Conservation (phyloP, 2,113 vertebrate genomes). For the Vimba vimba region DNA sequence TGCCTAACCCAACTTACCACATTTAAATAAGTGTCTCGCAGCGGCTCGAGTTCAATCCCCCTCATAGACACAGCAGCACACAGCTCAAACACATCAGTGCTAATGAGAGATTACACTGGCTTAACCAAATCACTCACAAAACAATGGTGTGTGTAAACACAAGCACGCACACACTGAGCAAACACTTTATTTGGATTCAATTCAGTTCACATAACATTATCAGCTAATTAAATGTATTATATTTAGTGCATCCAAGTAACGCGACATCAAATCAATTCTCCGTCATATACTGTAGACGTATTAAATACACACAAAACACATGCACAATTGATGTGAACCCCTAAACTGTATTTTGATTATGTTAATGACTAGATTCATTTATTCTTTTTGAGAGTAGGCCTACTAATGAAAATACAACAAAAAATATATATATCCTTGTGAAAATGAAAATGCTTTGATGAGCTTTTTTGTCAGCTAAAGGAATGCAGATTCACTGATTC, state of each 20-base stretch:
- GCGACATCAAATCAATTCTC: slow-evolving; percentile 25
- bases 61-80: slow-evolving; percentile 50
- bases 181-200: slow-evolving; percentile 45
- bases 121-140: slow-evolving; percentile 63
- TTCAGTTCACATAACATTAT: slow-evolving; percentile 38
- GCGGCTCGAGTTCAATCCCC: slow-evolving; percentile 27
- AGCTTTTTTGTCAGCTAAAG: background rate
- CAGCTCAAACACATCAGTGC: slow-evolving; percentile 58
- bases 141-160: slow-evolving; percentile 43
- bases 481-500: background rate
- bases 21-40: slow-evolving; percentile 10
- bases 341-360: slow-evolving; percentile 44
- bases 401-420: background rate
- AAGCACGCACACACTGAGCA: slow-evolving; percentile 48
- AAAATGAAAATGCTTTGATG: background rate
- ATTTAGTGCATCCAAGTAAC: slow-evolving; percentile 42
- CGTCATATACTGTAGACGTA: background rate
- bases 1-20: background rate
- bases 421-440: background rate
- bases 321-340: background rate
- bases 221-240: slow-evolving; percentile 56
- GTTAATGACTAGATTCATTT: too few relatives aligned
- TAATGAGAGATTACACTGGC: slow-evolving; percentile 67
- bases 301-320: background rate
- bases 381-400: background rate